Conservation (phyloP, 1,140 invertebrate species). For the Bombyx mandarina region DNA sequence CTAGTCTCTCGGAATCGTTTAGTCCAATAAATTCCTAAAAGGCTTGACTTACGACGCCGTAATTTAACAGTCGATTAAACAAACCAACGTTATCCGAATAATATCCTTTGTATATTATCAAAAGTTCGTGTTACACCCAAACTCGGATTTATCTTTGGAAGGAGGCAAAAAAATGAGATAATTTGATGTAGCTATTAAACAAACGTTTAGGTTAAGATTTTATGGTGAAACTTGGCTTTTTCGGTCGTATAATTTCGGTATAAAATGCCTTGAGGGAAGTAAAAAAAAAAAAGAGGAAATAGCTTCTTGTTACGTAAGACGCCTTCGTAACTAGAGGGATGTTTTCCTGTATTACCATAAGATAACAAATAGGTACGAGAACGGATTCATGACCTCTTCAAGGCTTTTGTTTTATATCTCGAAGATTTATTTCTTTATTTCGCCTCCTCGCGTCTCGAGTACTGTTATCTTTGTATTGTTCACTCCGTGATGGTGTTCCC, state of each 20-base stretch:
- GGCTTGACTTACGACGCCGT: neutral
- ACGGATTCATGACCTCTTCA: neutral
- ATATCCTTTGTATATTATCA: neutral
- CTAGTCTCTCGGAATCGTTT: neutral
- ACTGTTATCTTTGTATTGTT: too few species aligned
- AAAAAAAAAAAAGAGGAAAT: neutral
- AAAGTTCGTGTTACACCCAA: too few species aligned
- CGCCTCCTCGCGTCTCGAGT: too few species aligned
- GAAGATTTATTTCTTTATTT: too few species aligned
- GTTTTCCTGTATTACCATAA: slow-evolving; percentile 1
- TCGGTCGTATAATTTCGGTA: neutral
- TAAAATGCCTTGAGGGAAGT: neutral
- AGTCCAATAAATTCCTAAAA: neutral
- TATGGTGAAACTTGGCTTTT: neutral
- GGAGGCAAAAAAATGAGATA: too few species aligned
- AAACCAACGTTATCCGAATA: neutral
- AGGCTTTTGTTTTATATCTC: neutral
- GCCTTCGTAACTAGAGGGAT: neutral
- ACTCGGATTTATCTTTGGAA: too few species aligned
- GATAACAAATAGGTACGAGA: slow-evolving; percentile 1
- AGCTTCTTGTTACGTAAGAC: neutral
- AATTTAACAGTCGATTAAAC: neutral
- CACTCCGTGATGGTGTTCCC: too few species aligned
- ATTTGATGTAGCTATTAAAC: too few species aligned
- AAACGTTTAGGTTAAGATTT: neutral